Conservation (phyloP, 2,113 vertebrate species). For the sheep (Ovis aries) region ARS-UI_Ramb_v3.0 NC_056055.1:17863501-17864000, state of each 20-base stretch:
- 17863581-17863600: conserved; percentile 18
- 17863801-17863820: not conserved
- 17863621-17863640: conserved; percentile 27
- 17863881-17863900: not conserved
- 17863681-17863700: not conserved
- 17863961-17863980: not conserved
- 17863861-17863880: conserved; percentile 31
- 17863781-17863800: not conserved
- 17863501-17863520: conserved; percentile 16
- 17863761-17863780: conserved; percentile 21
- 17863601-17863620: not conserved
- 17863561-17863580: not conserved
- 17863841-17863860: not conserved
- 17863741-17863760: not conserved
- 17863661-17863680: conserved; percentile 4
- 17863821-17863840: not conserved
- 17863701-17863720: not conserved
- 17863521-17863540: not conserved
- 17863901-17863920: not conserved
- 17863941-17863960: not conserved
- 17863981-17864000: not conserved
- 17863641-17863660: conserved; percentile 54
- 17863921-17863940: not conserved
- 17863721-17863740: not conserved
- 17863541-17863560: not conserved